phyloP scores from a whole-genome alignment of 2,113 vertebrate genomes.

The Copsychus sechellarum region DNA sequence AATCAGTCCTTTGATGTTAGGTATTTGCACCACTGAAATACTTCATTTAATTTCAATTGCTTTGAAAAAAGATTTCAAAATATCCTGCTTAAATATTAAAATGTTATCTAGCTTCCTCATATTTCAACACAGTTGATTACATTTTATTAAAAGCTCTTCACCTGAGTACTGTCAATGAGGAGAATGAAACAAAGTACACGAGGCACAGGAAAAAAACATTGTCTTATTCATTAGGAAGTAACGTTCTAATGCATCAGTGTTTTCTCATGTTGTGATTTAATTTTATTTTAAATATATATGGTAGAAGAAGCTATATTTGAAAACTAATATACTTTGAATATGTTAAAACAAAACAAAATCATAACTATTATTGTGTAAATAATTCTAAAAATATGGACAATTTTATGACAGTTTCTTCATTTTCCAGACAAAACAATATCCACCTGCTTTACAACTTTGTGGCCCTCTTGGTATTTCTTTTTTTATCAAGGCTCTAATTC shows the following conservation, averaged over 20 bases:
- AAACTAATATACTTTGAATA: background rate
- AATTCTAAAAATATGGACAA: background rate
- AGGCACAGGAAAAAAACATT: background rate
- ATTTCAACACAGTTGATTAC: background rate
- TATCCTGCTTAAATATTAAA: background rate
- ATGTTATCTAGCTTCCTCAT: background rate
- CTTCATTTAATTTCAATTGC: background rate
- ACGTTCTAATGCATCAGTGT: background rate
- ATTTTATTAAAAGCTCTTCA: background rate
- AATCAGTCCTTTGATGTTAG: background rate
- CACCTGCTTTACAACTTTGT: background rate
- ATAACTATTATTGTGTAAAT: background rate
- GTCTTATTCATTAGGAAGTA: background rate
- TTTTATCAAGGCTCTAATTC: background rate
- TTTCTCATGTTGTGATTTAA: background rate
- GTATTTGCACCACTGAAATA: background rate
- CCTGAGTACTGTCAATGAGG: background rate
- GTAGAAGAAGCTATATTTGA: background rate
- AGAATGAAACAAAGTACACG: background rate
- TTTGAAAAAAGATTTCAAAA: background rate
- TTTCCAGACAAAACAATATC: background rate
- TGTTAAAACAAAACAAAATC: background rate
- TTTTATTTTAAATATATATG: background rate
- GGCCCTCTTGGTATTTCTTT: background rate
- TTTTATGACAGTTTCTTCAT: background rate